Percentiles rank a stretch among this genome's conserved stretches.
Conservation (phyloP, 2,113 vertebrate genomes). For the Perognathus longimembris region DNA sequence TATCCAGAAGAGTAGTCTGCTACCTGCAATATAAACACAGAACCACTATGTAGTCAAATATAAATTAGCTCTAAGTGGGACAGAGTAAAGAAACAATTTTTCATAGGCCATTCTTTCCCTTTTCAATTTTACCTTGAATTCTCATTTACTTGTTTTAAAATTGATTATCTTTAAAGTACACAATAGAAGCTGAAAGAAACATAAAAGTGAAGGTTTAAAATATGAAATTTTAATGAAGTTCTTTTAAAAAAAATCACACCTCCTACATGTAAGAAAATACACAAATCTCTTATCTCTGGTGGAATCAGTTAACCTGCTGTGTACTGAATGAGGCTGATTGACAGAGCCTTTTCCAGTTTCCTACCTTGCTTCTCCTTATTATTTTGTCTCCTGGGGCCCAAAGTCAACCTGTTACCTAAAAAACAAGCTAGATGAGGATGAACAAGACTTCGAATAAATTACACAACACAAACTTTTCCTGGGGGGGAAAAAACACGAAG, state of each 20-base stretch:
- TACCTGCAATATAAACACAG: constrained; percentile 20
- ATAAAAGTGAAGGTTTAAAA: constrained; percentile 28
- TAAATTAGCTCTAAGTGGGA: not conserved
- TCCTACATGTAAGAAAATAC: not conserved
- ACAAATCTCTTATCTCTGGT: not conserved
- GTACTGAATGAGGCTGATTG: not conserved
- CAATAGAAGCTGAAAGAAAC: not conserved
- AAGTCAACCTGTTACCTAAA: constrained; percentile 32
- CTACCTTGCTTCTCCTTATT: not conserved
- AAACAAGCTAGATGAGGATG: constrained; percentile 21
- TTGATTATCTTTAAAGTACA: not conserved
- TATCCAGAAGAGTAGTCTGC: not conserved
- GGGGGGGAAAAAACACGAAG: no score
- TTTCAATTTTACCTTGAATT: constrained; percentile 49
- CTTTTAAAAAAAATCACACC: not conserved
- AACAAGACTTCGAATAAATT: not conserved
- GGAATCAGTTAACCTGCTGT: not conserved
- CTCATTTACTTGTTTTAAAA: constrained; percentile 55
- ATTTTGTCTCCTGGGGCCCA: not conserved
- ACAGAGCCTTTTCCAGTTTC: not conserved
- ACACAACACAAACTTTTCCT: not conserved
- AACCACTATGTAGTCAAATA: not conserved
- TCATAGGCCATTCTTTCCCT: not conserved
- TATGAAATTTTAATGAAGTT: constrained; percentile 9
- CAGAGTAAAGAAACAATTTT: not conserved